Evolutionary conservation across 2,888 invertebrate species (phyloP).

Genomic region (Lepidocyrtoides sp.): DNA sequence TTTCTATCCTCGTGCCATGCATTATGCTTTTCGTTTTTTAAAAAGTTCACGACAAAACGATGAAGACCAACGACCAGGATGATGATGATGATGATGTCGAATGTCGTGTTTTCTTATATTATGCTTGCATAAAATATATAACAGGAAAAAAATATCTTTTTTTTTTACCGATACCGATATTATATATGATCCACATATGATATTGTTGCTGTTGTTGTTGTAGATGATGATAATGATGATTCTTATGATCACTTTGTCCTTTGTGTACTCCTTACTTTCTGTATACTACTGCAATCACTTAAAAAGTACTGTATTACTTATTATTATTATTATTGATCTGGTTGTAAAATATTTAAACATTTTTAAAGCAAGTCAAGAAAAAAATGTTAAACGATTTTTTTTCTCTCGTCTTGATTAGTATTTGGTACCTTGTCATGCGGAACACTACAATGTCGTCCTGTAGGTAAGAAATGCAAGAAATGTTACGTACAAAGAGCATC

Average conservation of each 20-base stretch:
- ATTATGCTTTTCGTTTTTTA: conserved; percentile 33
- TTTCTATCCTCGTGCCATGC: conserved; percentile 66
- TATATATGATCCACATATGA: conserved; percentile 37
- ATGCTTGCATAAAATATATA: conserved; percentile 9
- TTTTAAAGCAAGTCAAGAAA: conserved; percentile 38
- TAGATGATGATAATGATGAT: conserved; percentile 3
- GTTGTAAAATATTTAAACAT: conserved; percentile 34
- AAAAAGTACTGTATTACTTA: conserved; percentile 41
- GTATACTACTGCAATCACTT: neutral
- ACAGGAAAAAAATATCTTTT: neutral
- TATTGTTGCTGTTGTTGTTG: too few species aligned
- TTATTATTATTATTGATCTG: conserved; percentile 16
- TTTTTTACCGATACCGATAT: conserved; percentile 38
- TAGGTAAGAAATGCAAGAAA: conserved; percentile 32
- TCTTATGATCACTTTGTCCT: neutral
- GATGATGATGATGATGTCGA: conserved; percentile 24
- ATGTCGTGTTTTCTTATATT: conserved; percentile 47
- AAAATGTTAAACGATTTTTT: conserved; percentile 61
- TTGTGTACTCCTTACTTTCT: neutral
- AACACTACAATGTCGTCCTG: conserved; percentile 30
- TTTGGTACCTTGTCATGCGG: conserved; percentile 67
- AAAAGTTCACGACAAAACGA: conserved; percentile 57
- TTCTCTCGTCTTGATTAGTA: conserved; percentile 62
- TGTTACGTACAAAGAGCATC: conserved; percentile 6
- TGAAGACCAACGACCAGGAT: conserved; percentile 26